Conservation (phyloP, 1,140 invertebrate genomes). For the Drosophila cardini region DNA sequence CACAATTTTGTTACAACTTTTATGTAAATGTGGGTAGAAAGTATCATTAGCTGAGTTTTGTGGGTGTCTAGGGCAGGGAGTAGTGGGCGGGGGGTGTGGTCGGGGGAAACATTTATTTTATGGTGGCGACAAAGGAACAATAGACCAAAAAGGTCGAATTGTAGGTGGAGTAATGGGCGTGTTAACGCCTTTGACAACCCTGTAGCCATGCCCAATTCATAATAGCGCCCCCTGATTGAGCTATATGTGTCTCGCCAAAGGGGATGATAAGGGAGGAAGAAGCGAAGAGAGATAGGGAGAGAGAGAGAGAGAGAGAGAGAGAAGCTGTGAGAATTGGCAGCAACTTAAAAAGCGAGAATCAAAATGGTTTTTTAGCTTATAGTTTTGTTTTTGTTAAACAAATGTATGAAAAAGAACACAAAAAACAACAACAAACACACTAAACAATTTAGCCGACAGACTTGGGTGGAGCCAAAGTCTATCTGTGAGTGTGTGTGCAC, state of each 20-base stretch:
- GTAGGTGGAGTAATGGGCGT: slow-evolving; percentile 13
- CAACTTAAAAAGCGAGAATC: slow-evolving; percentile 15
- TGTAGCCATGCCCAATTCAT: slow-evolving; percentile 9
- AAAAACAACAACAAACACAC: slow-evolving; percentile 28
- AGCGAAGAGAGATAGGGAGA: not conserved
- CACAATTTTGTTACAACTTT: slow-evolving; percentile 20
- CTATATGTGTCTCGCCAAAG: not conserved
- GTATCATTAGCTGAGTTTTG: slow-evolving; percentile 47
- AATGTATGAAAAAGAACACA: slow-evolving; percentile 22
- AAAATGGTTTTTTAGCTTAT: slow-evolving; percentile 18
- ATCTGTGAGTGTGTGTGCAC: slow-evolving; percentile 27
- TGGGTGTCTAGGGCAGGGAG: not conserved
- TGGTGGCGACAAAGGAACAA: slow-evolving; percentile 58
- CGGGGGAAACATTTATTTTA: slow-evolving; percentile 52
- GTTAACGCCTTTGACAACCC: slow-evolving; percentile 12
- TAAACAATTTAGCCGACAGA: slow-evolving; percentile 70
- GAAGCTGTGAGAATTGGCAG: slow-evolving; percentile 10
- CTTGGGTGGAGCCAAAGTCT: slow-evolving; percentile 73
- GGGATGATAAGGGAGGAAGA: not conserved
- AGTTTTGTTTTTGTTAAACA: slow-evolving; percentile 17
- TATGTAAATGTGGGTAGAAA: slow-evolving; percentile 40
- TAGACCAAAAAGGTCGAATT: slow-evolving; percentile 21
- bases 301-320: not conserved
- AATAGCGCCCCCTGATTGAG: slow-evolving; percentile 6
- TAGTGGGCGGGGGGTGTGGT: no score